Percentiles rank a stretch among this genome's conserved stretches.
Conservation (phyloP, 1,140 invertebrate genomes). For the Bombus soroeensis region DNA sequence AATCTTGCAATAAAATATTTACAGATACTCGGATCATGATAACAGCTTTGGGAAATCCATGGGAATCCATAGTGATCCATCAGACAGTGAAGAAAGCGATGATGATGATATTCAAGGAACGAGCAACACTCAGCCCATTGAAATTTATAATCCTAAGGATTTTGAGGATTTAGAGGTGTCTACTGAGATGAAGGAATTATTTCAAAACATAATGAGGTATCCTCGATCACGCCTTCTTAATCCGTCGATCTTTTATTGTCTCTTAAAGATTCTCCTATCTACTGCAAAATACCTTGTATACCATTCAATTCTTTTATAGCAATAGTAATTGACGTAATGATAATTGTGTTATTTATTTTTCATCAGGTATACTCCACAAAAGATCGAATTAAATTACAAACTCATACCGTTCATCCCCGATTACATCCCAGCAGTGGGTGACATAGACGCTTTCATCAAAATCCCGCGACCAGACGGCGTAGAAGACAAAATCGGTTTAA, state of each 20-base stretch:
- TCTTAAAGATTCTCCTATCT: too few relatives aligned
- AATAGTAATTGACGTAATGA: not conserved
- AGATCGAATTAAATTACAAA: slow-evolving; percentile 94
- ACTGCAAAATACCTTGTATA: too few relatives aligned
- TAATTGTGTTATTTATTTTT: not conserved
- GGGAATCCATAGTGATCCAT: slow-evolving; percentile 75
- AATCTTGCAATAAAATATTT: not conserved
- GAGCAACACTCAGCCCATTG: slow-evolving; percentile 80
- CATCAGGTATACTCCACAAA: slow-evolving; percentile 95
- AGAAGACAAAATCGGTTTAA: slow-evolving; percentile 90
- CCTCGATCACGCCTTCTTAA: not conserved
- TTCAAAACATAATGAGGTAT: slow-evolving; percentile 95
- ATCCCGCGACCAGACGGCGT: slow-evolving; percentile 91
- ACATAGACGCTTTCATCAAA: slow-evolving; percentile 99
- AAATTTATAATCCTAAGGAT: slow-evolving; percentile 92
- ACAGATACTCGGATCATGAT: slow-evolving; percentile 63
- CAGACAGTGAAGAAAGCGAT: slow-evolving; percentile 78
- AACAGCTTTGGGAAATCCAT: slow-evolving; percentile 68
- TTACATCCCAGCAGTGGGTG: slow-evolving; percentile 98
- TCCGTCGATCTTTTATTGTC: not conserved
- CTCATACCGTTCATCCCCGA: slow-evolving; percentile 98
- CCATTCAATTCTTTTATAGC: too few relatives aligned
- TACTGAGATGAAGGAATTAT: slow-evolving; percentile 94
- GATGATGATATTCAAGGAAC: slow-evolving; percentile 77
- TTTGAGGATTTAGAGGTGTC: slow-evolving; percentile 93